Evolutionary conservation across 2,797 vertebrate species (phyloP).

Genomic region (Malacoraja senta): DNA sequence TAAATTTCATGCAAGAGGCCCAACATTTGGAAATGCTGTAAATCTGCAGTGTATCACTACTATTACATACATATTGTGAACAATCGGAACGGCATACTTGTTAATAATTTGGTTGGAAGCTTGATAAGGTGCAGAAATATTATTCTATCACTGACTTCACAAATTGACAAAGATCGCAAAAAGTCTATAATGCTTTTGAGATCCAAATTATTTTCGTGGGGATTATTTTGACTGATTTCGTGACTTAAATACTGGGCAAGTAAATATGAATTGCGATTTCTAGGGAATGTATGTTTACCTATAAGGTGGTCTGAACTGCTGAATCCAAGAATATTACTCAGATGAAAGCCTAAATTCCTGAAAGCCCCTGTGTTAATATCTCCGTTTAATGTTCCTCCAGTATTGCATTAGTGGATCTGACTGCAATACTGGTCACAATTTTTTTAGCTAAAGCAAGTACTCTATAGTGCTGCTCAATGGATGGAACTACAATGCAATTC

Average conservation of each 20-base stretch:
- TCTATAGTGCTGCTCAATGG: too few relatives aligned
- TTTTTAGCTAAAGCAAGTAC: too few relatives aligned
- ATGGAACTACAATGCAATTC: too few relatives aligned
- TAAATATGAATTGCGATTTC: not conserved
- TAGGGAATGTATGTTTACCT: not conserved
- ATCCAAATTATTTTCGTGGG: not conserved
- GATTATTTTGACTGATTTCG: not conserved
- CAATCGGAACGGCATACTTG: not conserved
- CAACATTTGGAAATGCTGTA: not conserved
- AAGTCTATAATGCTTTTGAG: not conserved
- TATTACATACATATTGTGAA: not conserved
- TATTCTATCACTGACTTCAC: not conserved
- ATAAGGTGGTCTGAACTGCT: not conserved
- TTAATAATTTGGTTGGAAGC: not conserved
- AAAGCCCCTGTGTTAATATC: not conserved
- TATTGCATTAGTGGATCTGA: not conserved
- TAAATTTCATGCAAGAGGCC: not conserved
- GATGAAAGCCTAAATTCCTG: not conserved
- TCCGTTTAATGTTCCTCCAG: not conserved
- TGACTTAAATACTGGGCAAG: not conserved
- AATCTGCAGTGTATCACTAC: not conserved
- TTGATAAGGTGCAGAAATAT: not conserved
- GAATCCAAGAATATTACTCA: not conserved
- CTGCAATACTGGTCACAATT: slow-evolving; percentile 40
- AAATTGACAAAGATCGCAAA: not conserved